phyloP scores from a whole-genome alignment of 2,888 invertebrate species.

The Eupithecia insigniata region DNA sequence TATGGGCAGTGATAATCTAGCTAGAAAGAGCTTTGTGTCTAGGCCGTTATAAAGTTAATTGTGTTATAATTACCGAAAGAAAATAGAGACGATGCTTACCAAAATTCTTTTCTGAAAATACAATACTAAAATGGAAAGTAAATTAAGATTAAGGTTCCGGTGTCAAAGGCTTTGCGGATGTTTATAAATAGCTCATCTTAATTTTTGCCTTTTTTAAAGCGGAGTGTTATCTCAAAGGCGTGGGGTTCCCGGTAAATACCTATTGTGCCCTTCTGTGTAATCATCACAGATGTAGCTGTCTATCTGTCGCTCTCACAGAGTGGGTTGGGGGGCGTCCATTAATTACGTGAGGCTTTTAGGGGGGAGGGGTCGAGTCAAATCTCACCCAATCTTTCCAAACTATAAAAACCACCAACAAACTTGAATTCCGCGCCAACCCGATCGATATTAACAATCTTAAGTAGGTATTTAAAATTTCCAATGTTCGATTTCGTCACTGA shows the following conservation, averaged over 20 bases:
- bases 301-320: not conserved
- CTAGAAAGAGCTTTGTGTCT: not conserved
- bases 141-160: not conserved
- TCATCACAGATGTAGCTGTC: not conserved
- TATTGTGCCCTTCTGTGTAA: not conserved
- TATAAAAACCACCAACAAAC: too few species aligned
- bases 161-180: conserved; percentile 5
- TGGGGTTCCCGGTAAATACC: not conserved
- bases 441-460: too few species aligned
- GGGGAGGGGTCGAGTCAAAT: too few species aligned
- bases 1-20: conserved; percentile 24
- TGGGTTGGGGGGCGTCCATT: too few species aligned
- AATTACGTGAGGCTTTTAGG: too few species aligned
- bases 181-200: conserved; percentile 7
- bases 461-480: too few species aligned
- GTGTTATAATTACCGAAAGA: not conserved
- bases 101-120: not conserved
- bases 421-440: too few species aligned
- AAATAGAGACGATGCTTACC: not conserved
- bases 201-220: conserved; percentile 7
- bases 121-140: not conserved
- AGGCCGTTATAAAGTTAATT: not conserved
- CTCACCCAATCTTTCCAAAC: too few species aligned
- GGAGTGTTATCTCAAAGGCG: conserved; percentile 6
- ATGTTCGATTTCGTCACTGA: too few species aligned